Conservation (phyloP, 2,797 vertebrate species). For the Eurystomus glaucurus region DNA sequence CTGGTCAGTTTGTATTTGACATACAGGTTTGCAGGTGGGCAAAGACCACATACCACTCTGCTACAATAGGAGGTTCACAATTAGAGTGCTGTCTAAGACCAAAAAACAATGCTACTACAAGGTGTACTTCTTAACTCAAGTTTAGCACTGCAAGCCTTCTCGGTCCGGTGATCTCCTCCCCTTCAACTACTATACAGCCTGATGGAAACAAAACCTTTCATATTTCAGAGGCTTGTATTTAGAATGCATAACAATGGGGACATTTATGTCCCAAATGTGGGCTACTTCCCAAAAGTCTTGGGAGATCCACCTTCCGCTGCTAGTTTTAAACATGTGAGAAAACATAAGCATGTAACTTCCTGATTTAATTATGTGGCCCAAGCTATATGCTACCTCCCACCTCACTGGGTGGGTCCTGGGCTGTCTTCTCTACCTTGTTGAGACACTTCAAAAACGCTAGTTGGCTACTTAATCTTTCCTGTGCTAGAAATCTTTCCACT, state of each 20-base stretch:
- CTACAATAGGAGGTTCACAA: background rate
- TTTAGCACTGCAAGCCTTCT: background rate
- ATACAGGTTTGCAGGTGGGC: background rate
- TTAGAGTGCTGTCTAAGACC: background rate
- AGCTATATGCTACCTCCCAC: rapidly evolving
- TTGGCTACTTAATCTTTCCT: background rate
- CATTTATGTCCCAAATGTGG: background rate
- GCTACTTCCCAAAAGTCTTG: background rate
- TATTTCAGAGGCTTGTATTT: background rate
- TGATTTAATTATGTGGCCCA: background rate
- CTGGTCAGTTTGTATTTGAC: background rate
- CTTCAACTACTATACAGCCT: background rate
- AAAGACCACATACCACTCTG: background rate
- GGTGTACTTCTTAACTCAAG: background rate
- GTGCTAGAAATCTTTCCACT: background rate
- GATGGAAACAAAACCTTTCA: background rate
- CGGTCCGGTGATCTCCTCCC: background rate
- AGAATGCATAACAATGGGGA: background rate
- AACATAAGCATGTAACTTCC: background rate
- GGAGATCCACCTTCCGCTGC: background rate
- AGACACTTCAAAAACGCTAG: background rate
- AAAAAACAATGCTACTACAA: background rate
- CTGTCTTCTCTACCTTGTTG: background rate
- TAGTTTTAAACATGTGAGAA: background rate
- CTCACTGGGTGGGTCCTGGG: background rate